Conservation (phyloP, 1,140 invertebrate genomes). For the Orussus abietinus region DNA sequence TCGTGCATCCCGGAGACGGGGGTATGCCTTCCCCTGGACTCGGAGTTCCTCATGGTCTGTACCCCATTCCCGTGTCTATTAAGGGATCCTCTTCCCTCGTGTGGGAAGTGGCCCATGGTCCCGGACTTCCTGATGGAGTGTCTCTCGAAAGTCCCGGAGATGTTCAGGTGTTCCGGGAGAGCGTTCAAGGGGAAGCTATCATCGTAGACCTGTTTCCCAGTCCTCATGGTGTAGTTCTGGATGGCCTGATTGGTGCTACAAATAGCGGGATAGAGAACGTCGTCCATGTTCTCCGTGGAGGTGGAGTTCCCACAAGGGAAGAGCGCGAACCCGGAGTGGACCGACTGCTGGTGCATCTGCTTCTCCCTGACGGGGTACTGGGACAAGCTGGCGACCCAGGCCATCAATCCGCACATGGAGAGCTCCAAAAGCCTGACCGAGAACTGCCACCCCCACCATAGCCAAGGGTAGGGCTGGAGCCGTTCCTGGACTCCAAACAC, state of each 20-base stretch:
- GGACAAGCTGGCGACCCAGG: constrained; percentile 73
- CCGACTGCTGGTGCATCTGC: constrained; percentile 46
- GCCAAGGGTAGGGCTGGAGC: constrained; percentile 65
- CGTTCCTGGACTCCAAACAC: constrained; percentile 67
- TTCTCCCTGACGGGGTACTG: constrained; percentile 53
- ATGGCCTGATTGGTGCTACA: constrained; percentile 82
- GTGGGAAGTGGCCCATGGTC: constrained; percentile 48
- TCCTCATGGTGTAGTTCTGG: constrained; percentile 74
- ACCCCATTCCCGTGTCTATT: constrained; percentile 49
- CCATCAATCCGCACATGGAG: constrained; percentile 74
- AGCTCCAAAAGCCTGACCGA: constrained; percentile 79
- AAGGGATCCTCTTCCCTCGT: constrained; percentile 47
- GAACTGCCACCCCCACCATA: constrained; percentile 87
- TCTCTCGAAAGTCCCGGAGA: constrained; percentile 51
- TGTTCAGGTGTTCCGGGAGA: constrained; percentile 55
- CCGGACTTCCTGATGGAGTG: constrained; percentile 53
- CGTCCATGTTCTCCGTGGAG: constrained; percentile 63
- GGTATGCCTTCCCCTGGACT: constrained; percentile 35
- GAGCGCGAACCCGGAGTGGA: constrained; percentile 66
- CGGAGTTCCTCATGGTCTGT: constrained; percentile 38
- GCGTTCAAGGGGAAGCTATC: constrained; percentile 59
- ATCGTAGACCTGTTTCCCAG: constrained; percentile 74
- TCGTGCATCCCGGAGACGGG: constrained; percentile 35
- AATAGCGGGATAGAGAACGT: constrained; percentile 71
- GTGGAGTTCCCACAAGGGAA: constrained; percentile 74